Percentiles rank a stretch among this genome's conserved stretches.
These are phyloP conservation scores for Bungarus multicinctus DNA, from an alignment of 2,113 vertebrate genomes.

Conservation along the genomic window DNA sequence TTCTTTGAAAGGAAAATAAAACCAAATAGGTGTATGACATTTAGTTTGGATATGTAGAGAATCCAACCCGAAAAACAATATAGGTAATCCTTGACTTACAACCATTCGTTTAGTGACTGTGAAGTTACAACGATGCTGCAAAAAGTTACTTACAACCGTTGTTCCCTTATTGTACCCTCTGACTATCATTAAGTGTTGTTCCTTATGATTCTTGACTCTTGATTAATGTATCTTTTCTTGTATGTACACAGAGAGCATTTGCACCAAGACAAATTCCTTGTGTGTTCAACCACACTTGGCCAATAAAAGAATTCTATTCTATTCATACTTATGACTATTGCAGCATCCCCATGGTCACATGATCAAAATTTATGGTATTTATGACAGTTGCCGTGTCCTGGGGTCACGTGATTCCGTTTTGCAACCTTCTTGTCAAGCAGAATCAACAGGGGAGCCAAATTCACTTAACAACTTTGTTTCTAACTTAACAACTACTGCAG, in stretches of 20 bases:
- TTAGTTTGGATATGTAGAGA: not conserved
- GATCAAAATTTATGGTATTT: not conserved
- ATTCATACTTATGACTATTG: not conserved
- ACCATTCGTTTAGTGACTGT: not conserved
- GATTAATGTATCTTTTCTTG: too few species aligned
- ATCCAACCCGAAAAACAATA: not conserved
- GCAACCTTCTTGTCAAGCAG: not conserved
- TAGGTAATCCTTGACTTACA: not conserved
- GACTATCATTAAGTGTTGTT: too few species aligned
- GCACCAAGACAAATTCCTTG: too few species aligned
- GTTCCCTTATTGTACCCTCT: not conserved
- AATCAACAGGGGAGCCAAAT: not conserved
- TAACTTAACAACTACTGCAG: not conserved
- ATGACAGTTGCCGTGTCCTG: not conserved
- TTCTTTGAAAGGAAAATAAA: not conserved
- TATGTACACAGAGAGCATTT: too few species aligned
- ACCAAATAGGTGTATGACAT: not conserved
- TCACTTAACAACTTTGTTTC: not conserved
- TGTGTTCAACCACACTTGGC: too few species aligned
- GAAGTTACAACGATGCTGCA: not conserved
- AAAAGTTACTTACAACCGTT: not conserved
- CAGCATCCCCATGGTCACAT: not conserved
- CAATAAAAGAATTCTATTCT: too few species aligned
- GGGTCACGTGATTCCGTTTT: not conserved
- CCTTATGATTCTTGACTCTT: too few species aligned